A percentile compares a stretch with the other conserved stretches of the same genome.
Conservation (phyloP, 2,113 vertebrate species). For the Sclerurus mexicanus region DNA sequence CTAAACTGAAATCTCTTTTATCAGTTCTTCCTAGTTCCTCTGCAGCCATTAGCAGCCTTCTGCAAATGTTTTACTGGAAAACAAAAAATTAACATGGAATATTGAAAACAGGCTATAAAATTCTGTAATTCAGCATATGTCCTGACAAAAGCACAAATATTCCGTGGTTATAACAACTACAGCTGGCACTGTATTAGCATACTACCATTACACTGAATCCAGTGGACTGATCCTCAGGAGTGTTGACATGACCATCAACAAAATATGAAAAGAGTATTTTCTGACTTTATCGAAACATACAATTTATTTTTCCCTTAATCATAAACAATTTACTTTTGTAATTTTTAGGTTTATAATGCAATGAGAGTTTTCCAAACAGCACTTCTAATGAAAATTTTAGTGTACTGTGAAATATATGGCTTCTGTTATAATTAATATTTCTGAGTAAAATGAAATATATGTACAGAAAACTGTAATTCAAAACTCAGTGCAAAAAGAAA, state of each 20-base stretch:
- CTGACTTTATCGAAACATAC: neutral
- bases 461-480: neutral
- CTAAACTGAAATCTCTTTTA: neutral
- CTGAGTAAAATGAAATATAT: neutral
- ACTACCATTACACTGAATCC: neutral
- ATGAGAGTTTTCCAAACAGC: neutral
- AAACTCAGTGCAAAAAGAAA: neutral
- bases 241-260: neutral
- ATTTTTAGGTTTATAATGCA: neutral
- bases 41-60: neutral
- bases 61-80: neutral
- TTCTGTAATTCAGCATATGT: neutral
- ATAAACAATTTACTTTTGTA: neutral
- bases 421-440: neutral
- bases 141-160: neutral
- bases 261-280: neutral
- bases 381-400: neutral
- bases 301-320: neutral
- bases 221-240: neutral
- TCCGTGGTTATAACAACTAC: neutral
- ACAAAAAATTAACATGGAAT: neutral
- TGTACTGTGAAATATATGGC: neutral
- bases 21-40: neutral
- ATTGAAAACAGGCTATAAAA: neutral
- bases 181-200: neutral